Base-by-base conservation (phyloP, 2,888 invertebrate species). In the Lycaena phlaeas region DNA sequence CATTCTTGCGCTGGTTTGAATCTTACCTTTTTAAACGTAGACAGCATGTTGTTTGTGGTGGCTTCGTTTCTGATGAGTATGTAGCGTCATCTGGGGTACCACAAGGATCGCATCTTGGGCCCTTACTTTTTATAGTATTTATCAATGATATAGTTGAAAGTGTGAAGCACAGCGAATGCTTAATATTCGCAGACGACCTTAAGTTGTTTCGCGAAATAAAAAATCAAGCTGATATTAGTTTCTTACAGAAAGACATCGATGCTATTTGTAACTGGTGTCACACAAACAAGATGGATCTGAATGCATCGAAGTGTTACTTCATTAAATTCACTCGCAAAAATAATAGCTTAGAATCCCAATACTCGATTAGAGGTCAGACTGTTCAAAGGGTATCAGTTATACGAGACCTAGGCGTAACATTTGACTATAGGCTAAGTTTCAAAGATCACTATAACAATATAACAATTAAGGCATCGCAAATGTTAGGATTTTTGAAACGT, bases 131-230 rank as follows among this genome's bases (percentile, higher is more conserved):
- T 25, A 11, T 22, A 1, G 14, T 22, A 14, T 36, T 36, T 22
- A 36, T 36, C 7, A 36, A 36, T 18, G 18, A 18, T 18, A 18
- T n/a, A n/a, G n/a, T n/a, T n/a, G n/a, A n/a, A n/a, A n/a, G n/a
- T n/a, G n/a, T n/a, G n/a, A n/a, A n/a, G n/a, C n/a, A 22, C 22
- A 22, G 6, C 5, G 5, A 22, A 22, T 22, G 22, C 5, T 22
- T 22, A 9, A 22, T 22, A 22, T 22, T 22, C 22, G 22, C 22
- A 3, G 6, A 22, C 22, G 22, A 22, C 22, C 22, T 22, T 2
- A 22, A 22, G 22, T 22, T 22, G 5, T 22, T 27, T 11, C 27
- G 27, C 2, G 27, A 10, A 11, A 11, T 27, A 27, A 27, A 27
- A 2, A 10, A 4, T 10, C 11, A 10, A 18, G 34, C n/a, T 10